Base-by-base conservation (phyloP, 2,113 vertebrate genomes). In the rabbit (Oryctolagus cuniculus) region DNA sequence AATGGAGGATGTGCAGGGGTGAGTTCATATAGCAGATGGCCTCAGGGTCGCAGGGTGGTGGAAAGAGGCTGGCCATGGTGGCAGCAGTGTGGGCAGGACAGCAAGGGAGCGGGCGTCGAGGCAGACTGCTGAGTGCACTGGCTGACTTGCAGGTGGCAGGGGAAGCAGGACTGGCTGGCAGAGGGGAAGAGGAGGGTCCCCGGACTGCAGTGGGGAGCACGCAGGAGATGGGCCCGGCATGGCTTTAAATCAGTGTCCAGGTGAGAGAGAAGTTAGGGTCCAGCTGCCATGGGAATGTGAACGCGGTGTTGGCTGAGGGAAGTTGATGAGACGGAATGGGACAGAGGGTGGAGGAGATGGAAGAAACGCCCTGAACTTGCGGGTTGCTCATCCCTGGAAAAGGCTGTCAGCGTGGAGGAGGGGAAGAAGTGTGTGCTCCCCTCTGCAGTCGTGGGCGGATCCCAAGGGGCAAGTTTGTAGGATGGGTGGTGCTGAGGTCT, bases 1-100 rank as follows among this genome's bases (percentile, higher is more conserved):
- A 64, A 29, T 13, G 17, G 9, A 58, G 17, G 8, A 34, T n/a
- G 25, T 4, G 19, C 49, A 61, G n/a, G 19, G 5, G 3, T 6
- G 3, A 86, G 16, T 7, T 6, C 6, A 63, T 58, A 89, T 3
- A n/a, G 53, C 29, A 61, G 58, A 44, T 1, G 24, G 51, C 21
- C 10, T 72, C n/a, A 31, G 22, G 21, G 19, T 0, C 38, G 36
- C 44, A 53, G 4, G 0, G 0, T 53, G 6, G 16, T 44, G 75
- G 31, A 69, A 4, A 3, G 13, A 53, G 13, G 31, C 1, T 75
- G n/a, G 34, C 44, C 51, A 17, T 44, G 22, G 15, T 10, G 34
- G 19, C 7, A 36, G 1, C 34, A 73, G 24, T 13, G 21, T 84
- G 25, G 15, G n/a, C n/a, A 25, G 0, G 10, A 29, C 11, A 31